Evolutionary conservation across 37 sponge, comb jelly and placozoan species (phyloP), one percentile per base, ranked within the genome.

Genomic region (Beroe ovata): DNA sequence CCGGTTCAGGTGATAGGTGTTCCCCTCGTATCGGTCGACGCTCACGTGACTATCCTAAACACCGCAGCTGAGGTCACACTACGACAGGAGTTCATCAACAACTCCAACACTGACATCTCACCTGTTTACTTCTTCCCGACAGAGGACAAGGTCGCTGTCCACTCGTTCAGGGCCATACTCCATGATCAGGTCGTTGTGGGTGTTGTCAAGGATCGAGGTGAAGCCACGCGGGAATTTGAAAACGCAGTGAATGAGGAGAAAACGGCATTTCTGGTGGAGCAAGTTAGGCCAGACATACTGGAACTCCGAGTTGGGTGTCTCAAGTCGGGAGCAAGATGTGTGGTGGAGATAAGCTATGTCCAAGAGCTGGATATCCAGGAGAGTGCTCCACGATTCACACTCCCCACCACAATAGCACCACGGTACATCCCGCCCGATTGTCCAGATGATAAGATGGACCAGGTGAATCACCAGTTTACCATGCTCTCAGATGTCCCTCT

Each of bases 231-330:
- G 21, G 64, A 63, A 69, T 95, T 93, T 60, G 92, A 93, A 25
- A 92, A 95, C 30, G 95, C 94, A 26, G 90, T 93, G 0, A 89
- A 92, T 42, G 89, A 93, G 36, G 95, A 93, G 0, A 35, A 40
- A 47, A 92, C 94, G 81, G 95, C 95, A 39, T 91, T 91, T 0
- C 38, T 92, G 1, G 94, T 47, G 11, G 93, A 95, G 60, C 92
- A 95, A 64, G 90, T 91, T 69, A 47, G 64, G 0, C 91, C 91
- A 41, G 95, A 95, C 90, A 93, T 95, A 28, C 89, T 95, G 89
- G 92, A 62, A 16, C 20, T 62, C 22, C 8, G 4, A 25, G 63
- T 62, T 4, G 63, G 63, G 6, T 26, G 28, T 62, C 63, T 62
- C 22, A 25, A 25, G 28, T 16, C 63, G 8, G 28, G 28, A 3